Conservation (phyloP, 30 jellyfish, hydroid and myxozoan species). For the Haliclystus octoradiatus region DNA sequence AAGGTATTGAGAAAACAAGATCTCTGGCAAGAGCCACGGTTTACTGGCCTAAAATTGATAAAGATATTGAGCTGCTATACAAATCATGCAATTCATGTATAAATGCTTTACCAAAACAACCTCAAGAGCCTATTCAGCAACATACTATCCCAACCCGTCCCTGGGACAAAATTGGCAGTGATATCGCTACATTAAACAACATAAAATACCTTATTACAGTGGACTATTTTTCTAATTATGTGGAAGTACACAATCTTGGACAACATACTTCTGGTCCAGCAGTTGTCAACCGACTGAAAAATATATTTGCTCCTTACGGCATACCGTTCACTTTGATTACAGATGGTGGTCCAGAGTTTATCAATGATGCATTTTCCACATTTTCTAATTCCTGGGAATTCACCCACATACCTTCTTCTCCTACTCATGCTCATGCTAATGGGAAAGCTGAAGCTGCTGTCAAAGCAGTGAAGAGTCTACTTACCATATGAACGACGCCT, state of each 20-base stretch:
- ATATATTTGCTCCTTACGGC: not conserved
- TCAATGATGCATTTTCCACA: not conserved
- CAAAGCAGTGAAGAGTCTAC: no score
- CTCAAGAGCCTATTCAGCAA: no score
- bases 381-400: not conserved
- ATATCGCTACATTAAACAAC: no score
- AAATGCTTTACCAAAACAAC: no score
- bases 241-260: no score
- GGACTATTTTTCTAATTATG: no score
- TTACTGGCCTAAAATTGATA: conserved; percentile 34
- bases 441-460: not conserved
- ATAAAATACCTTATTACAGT: no score
- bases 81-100: conserved; percentile 7
- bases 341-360: not conserved
- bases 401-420: not conserved
- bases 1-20: conserved; percentile 32
- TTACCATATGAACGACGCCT: no score
- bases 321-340: not conserved
- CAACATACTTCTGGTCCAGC: no score
- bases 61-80: conserved; percentile 2
- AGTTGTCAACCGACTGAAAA: no score
- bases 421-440: not conserved
- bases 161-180: no score
- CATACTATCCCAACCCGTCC: no score
- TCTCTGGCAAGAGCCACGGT: conserved; percentile 24